These are phyloP conservation scores for Grapholita molesta DNA, from an alignment of 1,140 invertebrate genomes.

Conservation along the genomic window DNA sequence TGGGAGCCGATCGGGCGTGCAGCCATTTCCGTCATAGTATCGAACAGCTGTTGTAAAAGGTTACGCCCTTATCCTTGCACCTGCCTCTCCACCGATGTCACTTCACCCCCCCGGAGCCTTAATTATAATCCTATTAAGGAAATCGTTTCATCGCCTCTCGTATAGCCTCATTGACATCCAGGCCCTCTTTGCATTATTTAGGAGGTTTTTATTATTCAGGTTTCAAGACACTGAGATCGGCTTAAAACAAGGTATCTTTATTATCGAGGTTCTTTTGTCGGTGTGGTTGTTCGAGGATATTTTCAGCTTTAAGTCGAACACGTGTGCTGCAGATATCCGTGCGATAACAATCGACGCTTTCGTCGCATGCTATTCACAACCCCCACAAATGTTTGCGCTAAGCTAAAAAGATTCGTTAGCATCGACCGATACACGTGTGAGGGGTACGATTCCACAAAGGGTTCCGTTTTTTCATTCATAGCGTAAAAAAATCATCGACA, in stretches of 20 bases:
- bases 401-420: constrained; percentile 50
- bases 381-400: constrained; percentile 44
- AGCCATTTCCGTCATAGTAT: constrained; percentile 50
- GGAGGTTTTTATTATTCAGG: constrained; percentile 1
- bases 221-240: not conserved
- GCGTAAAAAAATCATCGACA: constrained; percentile 55
- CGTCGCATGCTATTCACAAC: constrained; percentile 39
- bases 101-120: constrained; percentile 38
- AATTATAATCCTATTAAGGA: constrained; percentile 62
- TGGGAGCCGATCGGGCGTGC: constrained; percentile 39
- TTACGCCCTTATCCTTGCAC: constrained; percentile 64
- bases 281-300: not conserved
- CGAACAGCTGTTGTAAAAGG: constrained; percentile 66
- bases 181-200: constrained; percentile 14
- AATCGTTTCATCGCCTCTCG: constrained; percentile 42
- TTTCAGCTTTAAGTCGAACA: not conserved
- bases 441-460: constrained; percentile 58
- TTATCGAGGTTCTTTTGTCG: not conserved
- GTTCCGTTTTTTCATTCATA: constrained; percentile 54
- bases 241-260: not conserved
- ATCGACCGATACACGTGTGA: constrained; percentile 48
- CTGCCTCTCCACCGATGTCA: constrained; percentile 45
- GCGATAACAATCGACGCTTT: constrained; percentile 42
- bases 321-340: not conserved
- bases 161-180: constrained; percentile 40